Conservation (phyloP, 2,113 vertebrate genomes). For the Xenotilapia flavipinnis region DNA sequence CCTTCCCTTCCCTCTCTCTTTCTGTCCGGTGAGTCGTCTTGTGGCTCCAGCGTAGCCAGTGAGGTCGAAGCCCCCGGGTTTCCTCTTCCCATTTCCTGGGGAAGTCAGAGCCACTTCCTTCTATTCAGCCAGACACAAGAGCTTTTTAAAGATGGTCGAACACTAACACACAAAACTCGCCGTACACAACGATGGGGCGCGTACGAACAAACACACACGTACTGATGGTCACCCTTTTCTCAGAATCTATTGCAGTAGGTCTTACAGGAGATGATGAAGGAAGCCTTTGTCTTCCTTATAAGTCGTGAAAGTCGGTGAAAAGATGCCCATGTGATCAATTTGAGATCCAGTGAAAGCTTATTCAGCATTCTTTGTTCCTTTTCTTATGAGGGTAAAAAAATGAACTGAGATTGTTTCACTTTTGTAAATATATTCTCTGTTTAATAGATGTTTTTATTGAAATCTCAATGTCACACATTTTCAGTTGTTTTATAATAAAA, state of each 20-base stretch:
- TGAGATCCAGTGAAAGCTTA: background rate
- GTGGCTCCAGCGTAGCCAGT: constrained; percentile 20
- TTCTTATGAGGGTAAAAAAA: background rate
- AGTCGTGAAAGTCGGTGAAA: background rate
- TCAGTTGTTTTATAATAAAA: background rate
- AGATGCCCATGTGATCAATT: background rate
- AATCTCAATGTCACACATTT: background rate
- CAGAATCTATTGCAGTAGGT: constrained; percentile 26
- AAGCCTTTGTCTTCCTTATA: background rate
- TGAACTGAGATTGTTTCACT: background rate
- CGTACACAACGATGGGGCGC: background rate
- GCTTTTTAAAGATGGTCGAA: constrained; percentile 65
- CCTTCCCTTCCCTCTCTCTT: constrained; percentile 6
- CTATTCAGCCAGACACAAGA: constrained; percentile 68
- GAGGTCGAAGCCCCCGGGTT: constrained; percentile 52
- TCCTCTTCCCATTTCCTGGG: constrained; percentile 74
- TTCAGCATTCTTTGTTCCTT: background rate
- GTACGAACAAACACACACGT: background rate
- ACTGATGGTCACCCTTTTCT: constrained; percentile 16
- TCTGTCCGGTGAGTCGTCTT: constrained; percentile 28
- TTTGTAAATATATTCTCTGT: background rate
- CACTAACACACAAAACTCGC: constrained; percentile 20
- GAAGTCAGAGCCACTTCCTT: constrained; percentile 74
- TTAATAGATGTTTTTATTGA: constrained; percentile 16
- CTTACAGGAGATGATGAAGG: constrained; percentile 26